Evolutionary conservation across 2,888 invertebrate genomes (phyloP).

Genomic region (Vandiemenella viatica): DNA sequence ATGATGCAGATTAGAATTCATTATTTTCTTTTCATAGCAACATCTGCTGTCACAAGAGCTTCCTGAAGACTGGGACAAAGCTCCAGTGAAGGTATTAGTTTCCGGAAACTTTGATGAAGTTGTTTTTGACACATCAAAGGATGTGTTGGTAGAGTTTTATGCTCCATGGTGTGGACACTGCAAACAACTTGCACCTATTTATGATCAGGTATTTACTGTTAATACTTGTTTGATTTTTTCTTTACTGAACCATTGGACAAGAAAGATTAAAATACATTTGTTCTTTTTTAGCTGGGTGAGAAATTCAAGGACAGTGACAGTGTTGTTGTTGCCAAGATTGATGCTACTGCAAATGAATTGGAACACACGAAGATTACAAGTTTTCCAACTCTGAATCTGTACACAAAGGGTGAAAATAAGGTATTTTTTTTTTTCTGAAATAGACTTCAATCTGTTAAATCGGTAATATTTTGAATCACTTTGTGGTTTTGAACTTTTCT

Average conservation of each 20-base stretch:
- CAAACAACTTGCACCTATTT: constrained; percentile 93
- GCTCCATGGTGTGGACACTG: constrained; percentile 99
- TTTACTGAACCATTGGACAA: background rate
- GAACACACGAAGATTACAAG: constrained; percentile 88
- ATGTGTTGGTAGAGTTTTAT: constrained; percentile 97
- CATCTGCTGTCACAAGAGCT: constrained; percentile 87
- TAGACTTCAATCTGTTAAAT: background rate
- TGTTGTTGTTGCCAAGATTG: constrained; percentile 94
- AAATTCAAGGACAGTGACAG: constrained; percentile 67
- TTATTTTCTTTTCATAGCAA: constrained; percentile 35
- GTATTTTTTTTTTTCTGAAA: constrained; percentile 27
- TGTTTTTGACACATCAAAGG: constrained; percentile 71
- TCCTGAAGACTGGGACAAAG: constrained; percentile 94
- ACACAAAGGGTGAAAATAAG: constrained; percentile 83
- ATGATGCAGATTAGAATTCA: too few species aligned
- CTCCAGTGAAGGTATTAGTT: constrained; percentile 82
- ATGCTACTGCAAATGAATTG: constrained; percentile 94
- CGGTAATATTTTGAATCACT: background rate
- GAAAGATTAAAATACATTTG: too few species aligned
- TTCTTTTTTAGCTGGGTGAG: constrained; percentile 59
- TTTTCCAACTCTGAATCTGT: constrained; percentile 89
- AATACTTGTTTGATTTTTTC: background rate
- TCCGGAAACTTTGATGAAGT: constrained; percentile 92
- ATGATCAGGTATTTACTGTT: constrained; percentile 43
- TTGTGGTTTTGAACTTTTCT: too few species aligned